A percentile compares a stretch with the other conserved stretches of the same genome.
These are phyloP conservation scores for Amiota mariae DNA, from an alignment of 2,888 invertebrate genomes.

Conservation along the genomic window DNA sequence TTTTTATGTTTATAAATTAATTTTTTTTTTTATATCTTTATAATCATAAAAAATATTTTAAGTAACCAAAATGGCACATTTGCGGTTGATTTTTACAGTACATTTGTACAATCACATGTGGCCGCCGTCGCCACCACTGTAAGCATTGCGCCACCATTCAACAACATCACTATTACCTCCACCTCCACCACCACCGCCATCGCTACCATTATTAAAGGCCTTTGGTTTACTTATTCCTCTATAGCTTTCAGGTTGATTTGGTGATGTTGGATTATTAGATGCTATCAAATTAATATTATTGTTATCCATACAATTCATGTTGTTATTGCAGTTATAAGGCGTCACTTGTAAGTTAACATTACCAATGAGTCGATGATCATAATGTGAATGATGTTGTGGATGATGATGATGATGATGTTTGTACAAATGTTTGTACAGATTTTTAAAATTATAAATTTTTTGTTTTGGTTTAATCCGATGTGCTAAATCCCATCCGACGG, in stretches of 20 bases:
- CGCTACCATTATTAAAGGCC: neutral
- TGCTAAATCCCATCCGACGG: slow-evolving; percentile 69
- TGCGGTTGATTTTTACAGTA: neutral
- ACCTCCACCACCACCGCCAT: neutral
- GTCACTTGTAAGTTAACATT: neutral
- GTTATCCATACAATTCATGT: neutral
- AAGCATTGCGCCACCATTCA: slow-evolving; percentile 46
- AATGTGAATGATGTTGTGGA: slow-evolving; percentile 15
- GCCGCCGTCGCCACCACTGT: slow-evolving; percentile 53
- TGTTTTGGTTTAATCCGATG: slow-evolving; percentile 54
- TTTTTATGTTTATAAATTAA: neutral
- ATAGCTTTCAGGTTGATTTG: neutral
- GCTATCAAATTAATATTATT: neutral
- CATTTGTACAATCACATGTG: slow-evolving; percentile 49
- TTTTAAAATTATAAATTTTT: slow-evolving; percentile 49
- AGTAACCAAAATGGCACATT: slow-evolving; percentile 27
- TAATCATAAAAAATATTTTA: slow-evolving; percentile 19
- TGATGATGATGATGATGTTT: slow-evolving; percentile 18
- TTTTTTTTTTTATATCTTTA: slow-evolving; percentile 1
- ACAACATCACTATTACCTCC: neutral
- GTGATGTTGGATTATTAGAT: slow-evolving; percentile 1
- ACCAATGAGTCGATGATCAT: slow-evolving; percentile 25
- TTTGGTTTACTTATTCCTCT: neutral
- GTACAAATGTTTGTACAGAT: slow-evolving; percentile 10
- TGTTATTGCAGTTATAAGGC: neutral